Evolutionary conservation across 2,888 invertebrate genomes (phyloP).

Genomic region (Desoria tigrina): DNA sequence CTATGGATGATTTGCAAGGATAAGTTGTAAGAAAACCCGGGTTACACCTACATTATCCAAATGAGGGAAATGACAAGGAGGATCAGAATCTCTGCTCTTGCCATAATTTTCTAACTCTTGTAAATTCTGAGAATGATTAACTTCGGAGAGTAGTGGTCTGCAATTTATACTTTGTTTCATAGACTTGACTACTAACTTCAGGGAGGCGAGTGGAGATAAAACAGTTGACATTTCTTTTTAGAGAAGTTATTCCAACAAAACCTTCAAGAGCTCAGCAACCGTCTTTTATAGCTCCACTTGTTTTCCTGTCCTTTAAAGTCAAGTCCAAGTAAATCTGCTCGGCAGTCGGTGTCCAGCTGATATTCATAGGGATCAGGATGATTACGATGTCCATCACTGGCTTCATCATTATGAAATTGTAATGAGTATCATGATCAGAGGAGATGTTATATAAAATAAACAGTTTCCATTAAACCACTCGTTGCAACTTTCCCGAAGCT

Average conservation of each 20-base stretch:
- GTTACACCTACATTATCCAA: background rate
- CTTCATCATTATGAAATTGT: background rate
- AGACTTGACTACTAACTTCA: background rate
- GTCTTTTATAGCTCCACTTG: constrained; percentile 10
- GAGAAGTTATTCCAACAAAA: background rate
- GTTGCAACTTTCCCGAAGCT: too few species aligned
- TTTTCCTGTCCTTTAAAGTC: constrained; percentile 19
- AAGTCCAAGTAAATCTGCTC: constrained; percentile 12
- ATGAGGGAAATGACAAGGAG: too few species aligned
- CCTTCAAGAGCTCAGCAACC: background rate
- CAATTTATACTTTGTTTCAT: too few species aligned
- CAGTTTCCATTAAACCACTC: too few species aligned
- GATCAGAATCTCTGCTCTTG: too few species aligned
- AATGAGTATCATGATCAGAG: background rate
- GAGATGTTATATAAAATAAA: too few species aligned
- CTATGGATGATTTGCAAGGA: too few species aligned
- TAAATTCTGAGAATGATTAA: too few species aligned
- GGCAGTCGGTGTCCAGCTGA: constrained; percentile 19
- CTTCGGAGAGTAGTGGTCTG: background rate
- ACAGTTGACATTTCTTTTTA: background rate
- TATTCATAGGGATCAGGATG: background rate
- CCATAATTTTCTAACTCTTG: too few species aligned
- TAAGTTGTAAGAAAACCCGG: too few species aligned
- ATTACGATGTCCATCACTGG: too few species aligned
- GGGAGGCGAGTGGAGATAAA: background rate